Conservation (phyloP, 1,140 invertebrate species). For the Apis florea region DNA sequence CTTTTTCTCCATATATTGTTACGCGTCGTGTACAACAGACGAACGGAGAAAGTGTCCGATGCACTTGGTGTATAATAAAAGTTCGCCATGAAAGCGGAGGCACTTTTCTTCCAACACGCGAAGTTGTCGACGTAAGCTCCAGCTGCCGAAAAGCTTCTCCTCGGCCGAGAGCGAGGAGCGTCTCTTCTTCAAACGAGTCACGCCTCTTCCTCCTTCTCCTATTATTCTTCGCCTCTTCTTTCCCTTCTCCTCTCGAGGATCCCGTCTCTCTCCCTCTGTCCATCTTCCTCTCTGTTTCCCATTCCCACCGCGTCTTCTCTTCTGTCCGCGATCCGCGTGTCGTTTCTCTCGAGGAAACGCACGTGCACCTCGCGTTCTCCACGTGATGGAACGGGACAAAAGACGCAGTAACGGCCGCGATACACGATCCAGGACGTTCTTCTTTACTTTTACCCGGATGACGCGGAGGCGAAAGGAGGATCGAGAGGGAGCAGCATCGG, state of each 20-base stretch:
- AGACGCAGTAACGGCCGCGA: slow-evolving; percentile 1
- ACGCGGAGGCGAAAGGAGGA: background rate
- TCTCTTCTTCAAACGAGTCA: slow-evolving; percentile 32
- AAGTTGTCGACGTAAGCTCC: slow-evolving; percentile 30
- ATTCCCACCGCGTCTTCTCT: slow-evolving; percentile 9
- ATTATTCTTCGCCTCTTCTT: background rate
- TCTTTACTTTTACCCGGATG: background rate
- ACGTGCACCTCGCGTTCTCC: slow-evolving; percentile 47
- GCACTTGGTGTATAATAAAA: slow-evolving; percentile 36
- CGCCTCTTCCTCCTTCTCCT: slow-evolving; percentile 1
- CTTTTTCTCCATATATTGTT: background rate
- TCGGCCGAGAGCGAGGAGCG: background rate
- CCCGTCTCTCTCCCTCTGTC: slow-evolving; percentile 7
- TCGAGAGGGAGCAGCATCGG: background rate
- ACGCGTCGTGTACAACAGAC: background rate
- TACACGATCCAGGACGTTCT: background rate
- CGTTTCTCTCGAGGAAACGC: slow-evolving; percentile 20
- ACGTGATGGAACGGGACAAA: background rate
- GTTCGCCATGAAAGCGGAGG: slow-evolving; percentile 24
- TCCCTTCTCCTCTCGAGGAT: background rate
- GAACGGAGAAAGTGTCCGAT: slow-evolving; percentile 26
- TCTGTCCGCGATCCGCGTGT: background rate
- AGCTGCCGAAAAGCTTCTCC: slow-evolving; percentile 33
- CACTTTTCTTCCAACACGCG: slow-evolving; percentile 42
- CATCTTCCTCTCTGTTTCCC: background rate